Base-by-base conservation (phyloP, 2,113 vertebrate species). In the Gracilinanus agilis region DNA sequence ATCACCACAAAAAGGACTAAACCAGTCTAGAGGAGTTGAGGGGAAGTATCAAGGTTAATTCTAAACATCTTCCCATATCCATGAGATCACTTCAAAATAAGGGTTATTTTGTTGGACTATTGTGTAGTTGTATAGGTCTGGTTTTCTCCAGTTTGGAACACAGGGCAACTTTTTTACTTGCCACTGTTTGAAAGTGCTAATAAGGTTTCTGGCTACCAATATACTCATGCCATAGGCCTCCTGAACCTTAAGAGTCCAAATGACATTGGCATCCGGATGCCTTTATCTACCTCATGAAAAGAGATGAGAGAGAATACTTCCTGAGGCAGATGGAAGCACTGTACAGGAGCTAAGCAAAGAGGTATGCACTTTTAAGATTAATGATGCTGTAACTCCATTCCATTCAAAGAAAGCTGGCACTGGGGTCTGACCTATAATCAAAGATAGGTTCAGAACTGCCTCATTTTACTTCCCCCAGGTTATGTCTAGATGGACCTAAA, bases 171-270 rank as follows among this genome's bases (percentile, higher is more conserved):
- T 49, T 49, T 49, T 19, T 24, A 49, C 27, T 21, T 55, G 27
- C 23, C 27, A 24, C 53, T 27, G 11, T 53, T 83, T 44, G 90
- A 49, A 55, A 10, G 7, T 91, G 92, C 16, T 44, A 2, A 89
- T 67, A 67, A 83, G 13, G 21, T 27, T 55, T n/a, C 29, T 88
- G 34, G 92, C 83, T 55, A 25, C 44, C 23, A 1, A 27, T 21
- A 8, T 24, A 29, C n/a, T n/a, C n/a, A 90, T 16, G 21, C 34
- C 34, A 90, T 5, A 88, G 24, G 34, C n/a, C 29, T 89, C 95
- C 12, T 34, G 3, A 53, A 54, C n/a, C 91, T 93, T 92, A 95
- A 88, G 58, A 75, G 34, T 91, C 25, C 90, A 90, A 44, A 44
- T 55, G 25, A 44, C 34, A n/a, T 12, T 54, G 19, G 44, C 49